Evolutionary conservation across 2,888 invertebrate species (phyloP), one percentile per base, ranked within the genome.

Genomic region (Leucoma salicis): DNA sequence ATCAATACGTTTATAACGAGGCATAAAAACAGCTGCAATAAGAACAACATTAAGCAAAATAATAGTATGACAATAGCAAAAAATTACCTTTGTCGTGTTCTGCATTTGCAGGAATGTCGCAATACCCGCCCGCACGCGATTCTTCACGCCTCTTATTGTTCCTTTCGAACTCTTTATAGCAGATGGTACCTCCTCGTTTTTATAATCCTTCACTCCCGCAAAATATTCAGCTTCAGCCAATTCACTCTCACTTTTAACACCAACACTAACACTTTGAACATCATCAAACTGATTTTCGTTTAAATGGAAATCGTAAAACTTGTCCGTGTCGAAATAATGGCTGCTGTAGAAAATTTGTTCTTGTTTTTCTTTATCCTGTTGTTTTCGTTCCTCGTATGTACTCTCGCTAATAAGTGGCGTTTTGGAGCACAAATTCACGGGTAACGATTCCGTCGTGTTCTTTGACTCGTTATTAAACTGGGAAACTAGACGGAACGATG

Each of bases 61-160:
- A 62, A 69, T 25, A 72, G 63, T 61, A 51, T 66, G 41, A 70
- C 54, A 66, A 66, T 62, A n/a, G 49, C 27, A 54, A 46, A 52
- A 57, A 82, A 92, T 91, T 87, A 97, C 97, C 95, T 96, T 97
- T 51, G 93, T 92, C 37, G 94, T 92, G 63, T 91, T 92, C 73
- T 94, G 95, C 69, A 96, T 94, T 75, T 96, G 96, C 48, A 97
- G 91, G 84, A 98, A 98, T n/a, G 97, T 97, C 34, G 96, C 97
- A 66, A 98, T 97, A 50, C 98, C 98, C 53, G 97, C 97, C 57
- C 97, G 91, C 42, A 98, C 98, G 62, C 97, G 92, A 89, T 98
- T 98, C 88, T 96, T 97, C 52, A 98, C 96, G 47, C 98, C 98
- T 33, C 98, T 93, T 58, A 98, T 95, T 8, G 97, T 97, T 34